A percentile compares a stretch with the other conserved stretches of the same genome.
These are phyloP conservation scores for Phortica okadai DNA, from an alignment of 2,888 invertebrate species.

Conservation along the genomic window DNA sequence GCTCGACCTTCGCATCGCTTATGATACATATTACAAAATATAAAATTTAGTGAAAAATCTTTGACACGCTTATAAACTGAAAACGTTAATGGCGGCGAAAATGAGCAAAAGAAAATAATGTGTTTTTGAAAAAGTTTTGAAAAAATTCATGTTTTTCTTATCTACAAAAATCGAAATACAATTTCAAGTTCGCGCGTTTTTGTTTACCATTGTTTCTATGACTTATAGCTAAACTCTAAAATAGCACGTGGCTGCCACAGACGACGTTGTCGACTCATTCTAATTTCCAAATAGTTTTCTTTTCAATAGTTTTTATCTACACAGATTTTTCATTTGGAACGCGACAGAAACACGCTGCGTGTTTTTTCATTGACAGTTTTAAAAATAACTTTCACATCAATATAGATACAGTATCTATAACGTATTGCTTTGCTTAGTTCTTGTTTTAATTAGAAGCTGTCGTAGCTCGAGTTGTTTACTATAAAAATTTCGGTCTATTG, in stretches of 20 bases:
- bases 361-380: constrained; percentile 23
- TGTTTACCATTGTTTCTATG: too few species aligned
- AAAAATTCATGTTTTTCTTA: neutral
- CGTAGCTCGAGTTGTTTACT: constrained; percentile 5
- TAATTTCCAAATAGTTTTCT: constrained; percentile 15
- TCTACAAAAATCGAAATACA: neutral
- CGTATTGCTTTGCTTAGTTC: neutral
- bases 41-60: neutral
- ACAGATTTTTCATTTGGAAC: neutral
- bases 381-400: constrained; percentile 18
- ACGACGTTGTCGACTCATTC: neutral
- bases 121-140: neutral
- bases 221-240: neutral
- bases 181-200: constrained; percentile 23
- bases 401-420: constrained; percentile 19
- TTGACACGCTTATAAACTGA: neutral
- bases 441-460: constrained; percentile 1
- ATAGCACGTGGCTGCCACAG: constrained; percentile 22
- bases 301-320: neutral
- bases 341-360: constrained; percentile 10
- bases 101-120: neutral
- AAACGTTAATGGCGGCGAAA: neutral
- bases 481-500: neutral
- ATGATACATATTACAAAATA: too few species aligned
- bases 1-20: too few species aligned